Base-by-base conservation (phyloP, 2,888 invertebrate species). In the Yponomeuta plumbellus region DNA sequence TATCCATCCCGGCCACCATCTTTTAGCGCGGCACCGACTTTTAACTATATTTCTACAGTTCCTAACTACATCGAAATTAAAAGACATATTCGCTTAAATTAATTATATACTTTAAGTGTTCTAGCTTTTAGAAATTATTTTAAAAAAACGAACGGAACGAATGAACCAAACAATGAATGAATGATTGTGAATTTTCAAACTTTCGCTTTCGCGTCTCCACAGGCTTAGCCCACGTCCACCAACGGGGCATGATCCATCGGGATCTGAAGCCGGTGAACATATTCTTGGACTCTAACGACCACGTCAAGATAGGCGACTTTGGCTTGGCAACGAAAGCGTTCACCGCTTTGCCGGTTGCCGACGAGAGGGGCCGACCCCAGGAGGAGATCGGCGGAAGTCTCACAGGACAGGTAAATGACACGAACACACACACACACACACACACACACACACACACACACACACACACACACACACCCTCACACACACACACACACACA, bases 291-390 rank as follows among this genome's bases (percentile, higher is more conserved):
- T 95, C 95, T 1, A 96, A 96, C 73, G 98, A 98, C 85, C 97
- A 97, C 80, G 98, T 97, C 1, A 99, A 99, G 92, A 99, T 99
- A 71, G 99, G 99, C 13, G 99, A 99, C 85, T 99, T 99, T 84
- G 99, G 99, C 17, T 92, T 99, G 2, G 99, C 99, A 0, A 98
- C 98, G 0, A 96, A 96, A 44, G 87, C 86, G 0, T 86, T 88
- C 66, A 83, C 84, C 0, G 81, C 78, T 0, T 61, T 84, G 63
- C 82, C 80, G 0, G 94, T 93, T 72, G 92, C 94, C 65, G 87
- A 87, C 71, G 88, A 87, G 66, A 85, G 80, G 72, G 71, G 70
- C 0, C 83, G 82, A 68, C 72, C 73, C 5, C 83, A 78, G 61
- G 88, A 88, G 69, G 93, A 78, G 77, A 86, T 75, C 0, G 83